phyloP scores from a whole-genome alignment of 2,797 vertebrate species.

The Pangasius sanitwongsei region DNA sequence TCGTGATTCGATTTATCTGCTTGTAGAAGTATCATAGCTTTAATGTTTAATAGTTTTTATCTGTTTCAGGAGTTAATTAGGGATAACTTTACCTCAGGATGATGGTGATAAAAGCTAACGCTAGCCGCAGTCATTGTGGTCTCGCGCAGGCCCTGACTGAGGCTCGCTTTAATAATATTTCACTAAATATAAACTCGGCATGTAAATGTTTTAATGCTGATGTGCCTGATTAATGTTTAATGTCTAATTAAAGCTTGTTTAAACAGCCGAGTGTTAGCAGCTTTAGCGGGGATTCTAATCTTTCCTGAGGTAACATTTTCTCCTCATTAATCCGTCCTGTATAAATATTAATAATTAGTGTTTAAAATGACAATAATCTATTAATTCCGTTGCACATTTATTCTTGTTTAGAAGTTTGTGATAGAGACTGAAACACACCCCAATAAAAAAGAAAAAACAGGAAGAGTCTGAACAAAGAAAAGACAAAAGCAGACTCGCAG shows the following conservation, averaged over 20 bases:
- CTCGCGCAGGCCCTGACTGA: neutral
- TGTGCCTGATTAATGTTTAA: no score
- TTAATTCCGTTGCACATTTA: neutral
- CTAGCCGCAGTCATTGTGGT: neutral
- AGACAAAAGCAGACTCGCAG: conserved; percentile 43
- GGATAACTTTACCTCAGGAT: neutral
- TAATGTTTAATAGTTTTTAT: neutral
- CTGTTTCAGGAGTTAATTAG: neutral
- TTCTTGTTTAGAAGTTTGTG: neutral
- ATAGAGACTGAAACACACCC: no score
- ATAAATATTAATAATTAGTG: neutral
- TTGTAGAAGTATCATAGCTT: no score
- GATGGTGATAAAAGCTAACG: neutral
- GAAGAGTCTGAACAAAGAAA: conserved; percentile 52
- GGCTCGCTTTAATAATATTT: neutral
- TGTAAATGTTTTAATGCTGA: neutral
- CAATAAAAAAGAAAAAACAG: neutral
- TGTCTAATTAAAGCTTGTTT: no score
- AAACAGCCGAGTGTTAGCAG: neutral
- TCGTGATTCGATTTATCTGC: neutral
- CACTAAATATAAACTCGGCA: rapidly evolving
- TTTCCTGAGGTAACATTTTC: neutral
- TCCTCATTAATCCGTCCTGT: neutral
- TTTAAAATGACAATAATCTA: neutral
- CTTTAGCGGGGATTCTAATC: neutral